Conservation (phyloP, 2,113 vertebrate species). For the Oreochromis spilurus region DNA sequence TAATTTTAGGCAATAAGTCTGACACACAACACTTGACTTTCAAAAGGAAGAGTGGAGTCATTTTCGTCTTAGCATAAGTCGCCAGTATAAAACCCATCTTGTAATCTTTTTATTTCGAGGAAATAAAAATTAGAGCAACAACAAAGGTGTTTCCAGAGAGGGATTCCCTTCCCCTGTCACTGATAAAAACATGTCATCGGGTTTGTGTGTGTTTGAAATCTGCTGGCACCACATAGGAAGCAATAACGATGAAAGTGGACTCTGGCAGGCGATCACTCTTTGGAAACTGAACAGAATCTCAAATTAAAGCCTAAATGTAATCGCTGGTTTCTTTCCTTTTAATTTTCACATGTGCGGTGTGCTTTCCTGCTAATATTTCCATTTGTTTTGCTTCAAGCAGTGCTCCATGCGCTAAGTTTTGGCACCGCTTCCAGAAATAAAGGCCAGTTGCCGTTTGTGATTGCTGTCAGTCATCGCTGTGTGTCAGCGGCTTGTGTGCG, state of each 20-base stretch:
- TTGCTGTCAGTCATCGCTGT: constrained; percentile 45
- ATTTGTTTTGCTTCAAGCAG: constrained; percentile 16
- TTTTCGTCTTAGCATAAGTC: neutral
- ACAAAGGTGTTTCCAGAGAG: neutral
- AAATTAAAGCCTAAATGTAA: constrained; percentile 43
- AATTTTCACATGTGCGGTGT: constrained; percentile 14
- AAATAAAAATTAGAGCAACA: neutral
- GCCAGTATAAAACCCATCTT: neutral
- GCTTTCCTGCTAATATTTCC: constrained; percentile 9
- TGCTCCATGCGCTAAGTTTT: constrained; percentile 27
- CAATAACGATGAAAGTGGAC: neutral
- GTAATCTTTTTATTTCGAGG: neutral
- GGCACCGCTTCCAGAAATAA: neutral
- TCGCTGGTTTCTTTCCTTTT: constrained; percentile 34
- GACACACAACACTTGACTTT: neutral
- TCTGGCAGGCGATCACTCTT: neutral
- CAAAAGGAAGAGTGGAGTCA: neutral
- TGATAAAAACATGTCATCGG: neutral
- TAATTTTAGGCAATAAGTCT: neutral
- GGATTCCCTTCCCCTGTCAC: neutral
- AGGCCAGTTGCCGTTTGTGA: constrained; percentile 15
- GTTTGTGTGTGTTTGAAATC: neutral
- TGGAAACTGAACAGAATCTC: constrained; percentile 13
- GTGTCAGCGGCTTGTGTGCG: neutral
- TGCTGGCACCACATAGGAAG: neutral